A percentile compares a stretch with the other conserved stretches of the same genome.
phyloP scores from a whole-genome alignment of 2,113 vertebrate species.

The Romanogobio albipinnatus region DNA sequence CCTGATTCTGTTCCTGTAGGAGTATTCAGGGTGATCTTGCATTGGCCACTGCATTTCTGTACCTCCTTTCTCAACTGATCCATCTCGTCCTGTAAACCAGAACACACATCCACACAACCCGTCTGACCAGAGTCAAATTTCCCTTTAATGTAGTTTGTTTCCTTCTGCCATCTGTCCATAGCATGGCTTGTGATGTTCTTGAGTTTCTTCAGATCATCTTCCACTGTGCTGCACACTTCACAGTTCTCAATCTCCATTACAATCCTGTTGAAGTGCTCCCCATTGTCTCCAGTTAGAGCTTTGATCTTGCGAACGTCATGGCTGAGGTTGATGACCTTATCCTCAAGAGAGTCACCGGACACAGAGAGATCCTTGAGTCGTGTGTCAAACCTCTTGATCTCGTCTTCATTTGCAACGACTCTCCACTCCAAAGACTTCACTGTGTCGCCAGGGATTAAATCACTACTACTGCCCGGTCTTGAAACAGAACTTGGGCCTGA shows the following conservation, averaged over 20 bases:
- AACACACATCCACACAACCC: slow-evolving; percentile 74
- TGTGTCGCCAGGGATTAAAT: slow-evolving; percentile 52
- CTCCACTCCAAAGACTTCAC: slow-evolving; percentile 81
- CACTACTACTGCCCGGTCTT: slow-evolving; percentile 4
- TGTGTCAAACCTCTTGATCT: slow-evolving; percentile 78
- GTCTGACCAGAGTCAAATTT: slow-evolving; percentile 67
- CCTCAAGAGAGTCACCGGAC: slow-evolving; percentile 76
- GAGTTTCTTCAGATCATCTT: slow-evolving; percentile 72
- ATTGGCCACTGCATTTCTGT: slow-evolving; percentile 69
- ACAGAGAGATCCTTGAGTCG: slow-evolving; percentile 77
- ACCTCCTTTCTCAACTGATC: slow-evolving; percentile 75
- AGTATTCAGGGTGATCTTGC: slow-evolving; percentile 53
- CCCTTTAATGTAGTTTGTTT: slow-evolving; percentile 61
- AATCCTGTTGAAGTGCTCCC: slow-evolving; percentile 74
- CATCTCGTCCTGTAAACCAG: slow-evolving; percentile 75
- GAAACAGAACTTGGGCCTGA: slow-evolving; percentile 42
- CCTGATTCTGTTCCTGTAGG: slow-evolving; percentile 59
- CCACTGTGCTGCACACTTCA: slow-evolving; percentile 66
- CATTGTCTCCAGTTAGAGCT: slow-evolving; percentile 69
- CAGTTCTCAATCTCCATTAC: slow-evolving; percentile 72
- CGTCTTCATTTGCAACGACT: slow-evolving; percentile 78
- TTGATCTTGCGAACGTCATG: slow-evolving; percentile 72
- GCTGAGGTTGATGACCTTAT: slow-evolving; percentile 76
- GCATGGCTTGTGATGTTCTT: slow-evolving; percentile 79
- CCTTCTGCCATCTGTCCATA: slow-evolving; percentile 74